Percentiles rank a stretch among this genome's conserved stretches.
phyloP scores from a whole-genome alignment of 2,797 vertebrate genomes.

The Sciurus vulgaris region DNA sequence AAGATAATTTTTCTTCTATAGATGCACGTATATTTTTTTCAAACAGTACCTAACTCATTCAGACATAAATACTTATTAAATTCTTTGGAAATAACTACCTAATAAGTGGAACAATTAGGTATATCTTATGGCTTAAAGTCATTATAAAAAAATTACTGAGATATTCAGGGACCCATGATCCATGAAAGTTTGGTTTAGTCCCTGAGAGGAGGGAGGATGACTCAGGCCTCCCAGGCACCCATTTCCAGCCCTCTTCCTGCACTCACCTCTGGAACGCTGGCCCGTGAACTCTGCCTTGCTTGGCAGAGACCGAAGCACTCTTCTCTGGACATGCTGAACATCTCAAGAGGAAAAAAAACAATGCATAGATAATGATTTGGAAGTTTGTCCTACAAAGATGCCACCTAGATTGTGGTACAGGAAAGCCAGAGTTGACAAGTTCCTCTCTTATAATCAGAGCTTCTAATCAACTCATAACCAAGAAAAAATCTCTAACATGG shows the following conservation, averaged over 20 bases:
- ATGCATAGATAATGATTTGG: neutral
- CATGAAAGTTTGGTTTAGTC: neutral
- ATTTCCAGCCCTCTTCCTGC: neutral
- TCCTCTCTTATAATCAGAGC: neutral
- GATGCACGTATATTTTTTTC: neutral
- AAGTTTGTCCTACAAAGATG: neutral
- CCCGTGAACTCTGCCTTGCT: neutral
- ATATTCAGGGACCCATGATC: neutral
- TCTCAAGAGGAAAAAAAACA: neutral
- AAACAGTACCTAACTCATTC: neutral
- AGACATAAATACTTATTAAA: neutral
- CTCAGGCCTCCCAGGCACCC: no score
- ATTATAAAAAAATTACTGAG: neutral
- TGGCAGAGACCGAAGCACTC: neutral
- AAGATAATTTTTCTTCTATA: neutral
- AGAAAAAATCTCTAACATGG: neutral
- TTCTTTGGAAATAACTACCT: slow-evolving; percentile 27
- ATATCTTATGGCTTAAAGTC: neutral
- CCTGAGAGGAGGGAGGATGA: neutral
- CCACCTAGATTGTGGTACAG: neutral
- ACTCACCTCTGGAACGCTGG: neutral
- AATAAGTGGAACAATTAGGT: neutral
- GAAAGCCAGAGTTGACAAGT: neutral
- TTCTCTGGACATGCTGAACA: neutral
- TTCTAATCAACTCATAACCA: neutral